Conservation (phyloP, 2,888 invertebrate species). For the Sphinx pinastri region DNA sequence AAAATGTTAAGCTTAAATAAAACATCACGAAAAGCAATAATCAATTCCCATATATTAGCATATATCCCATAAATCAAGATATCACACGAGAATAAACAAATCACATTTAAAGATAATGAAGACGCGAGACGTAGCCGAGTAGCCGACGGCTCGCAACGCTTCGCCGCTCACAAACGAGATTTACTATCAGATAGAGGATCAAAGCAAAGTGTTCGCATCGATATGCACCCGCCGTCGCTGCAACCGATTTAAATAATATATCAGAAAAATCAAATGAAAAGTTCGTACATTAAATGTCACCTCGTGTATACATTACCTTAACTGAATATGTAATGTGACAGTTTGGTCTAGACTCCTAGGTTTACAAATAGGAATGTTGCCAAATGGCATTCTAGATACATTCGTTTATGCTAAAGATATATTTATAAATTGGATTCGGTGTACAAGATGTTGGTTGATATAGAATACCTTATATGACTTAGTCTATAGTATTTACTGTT, state of each 20-base stretch:
- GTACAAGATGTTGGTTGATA: not conserved
- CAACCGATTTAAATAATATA: slow-evolving; percentile 54
- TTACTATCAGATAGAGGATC: slow-evolving; percentile 32
- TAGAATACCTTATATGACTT: not conserved
- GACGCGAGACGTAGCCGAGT: slow-evolving; percentile 9
- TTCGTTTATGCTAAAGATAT: not conserved
- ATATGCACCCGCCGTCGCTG: slow-evolving; percentile 26
- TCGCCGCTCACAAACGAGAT: slow-evolving; percentile 40
- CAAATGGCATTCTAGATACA: slow-evolving; percentile 16
- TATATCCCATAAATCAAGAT: not conserved
- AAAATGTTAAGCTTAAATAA: not conserved
- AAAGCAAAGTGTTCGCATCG: slow-evolving; percentile 35
- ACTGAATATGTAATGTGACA: slow-evolving; percentile 12
- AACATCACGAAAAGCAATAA: not conserved
- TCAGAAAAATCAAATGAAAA: slow-evolving; percentile 19
- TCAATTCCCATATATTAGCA: not conserved
- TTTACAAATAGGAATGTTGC: slow-evolving; percentile 1
- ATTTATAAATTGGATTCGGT: not conserved
- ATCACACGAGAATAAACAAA: slow-evolving; percentile 4
- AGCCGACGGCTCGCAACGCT: slow-evolving; percentile 35
- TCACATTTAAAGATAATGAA: slow-evolving; percentile 15
- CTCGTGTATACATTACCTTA: slow-evolving; percentile 5
- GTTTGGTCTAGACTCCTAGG: not conserved
- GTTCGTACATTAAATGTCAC: slow-evolving; percentile 19
- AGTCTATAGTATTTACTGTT: too few species aligned